Base-by-base conservation (phyloP, 2,888 invertebrate species). In the Tyria jacobaeae region DNA sequence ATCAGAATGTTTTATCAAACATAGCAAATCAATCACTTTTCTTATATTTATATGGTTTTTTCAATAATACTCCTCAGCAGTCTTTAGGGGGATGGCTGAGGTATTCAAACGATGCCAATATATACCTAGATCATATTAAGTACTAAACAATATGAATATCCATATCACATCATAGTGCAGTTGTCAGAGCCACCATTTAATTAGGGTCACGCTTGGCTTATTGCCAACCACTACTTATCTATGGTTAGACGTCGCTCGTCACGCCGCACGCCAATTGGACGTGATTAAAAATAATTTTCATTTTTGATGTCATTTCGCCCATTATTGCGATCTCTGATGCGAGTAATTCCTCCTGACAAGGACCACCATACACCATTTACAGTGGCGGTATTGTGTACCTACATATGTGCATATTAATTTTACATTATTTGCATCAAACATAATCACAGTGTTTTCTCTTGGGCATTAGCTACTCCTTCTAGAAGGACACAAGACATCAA, bases 261-360 rank as follows among this genome's bases (percentile, higher is more conserved):
- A 84, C 80, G 80, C 76, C 76, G 82, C 80, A 88, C 87, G 89
- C 86, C 91, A 94, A 93, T 92, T 93, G 91, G 86, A 80, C 73
- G 81, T 89, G 91, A 93, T 93, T 93, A 92, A 92, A 93, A 92
- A 89, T 91, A 92, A 93, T 93, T 94, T 92, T 85, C 92, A 91
- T 91, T 90, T 91, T 90, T 89, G 89, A 89, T 94, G 94, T 93
- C 93, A 93, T 90, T 92, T 89, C 85, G 86, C 84, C 85, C 61
- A 85, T 93, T 93, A 93, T 78, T 48, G 64, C 54, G 78, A 61
- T 78, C 88, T 78, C 79, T 82, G 92, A 86, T 89, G 92, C 92
- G 91, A 75, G 78, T 90, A 91, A 93, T 92, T 88, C 82, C 66
- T 82, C 83, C 83, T 84, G 85, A 84, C 72, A 73, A 79, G 64